A percentile compares a stretch with the other conserved stretches of the same genome.
phyloP scores from a whole-genome alignment of 2,113 vertebrate genomes.

The Tretioscincus oriximinensis region DNA sequence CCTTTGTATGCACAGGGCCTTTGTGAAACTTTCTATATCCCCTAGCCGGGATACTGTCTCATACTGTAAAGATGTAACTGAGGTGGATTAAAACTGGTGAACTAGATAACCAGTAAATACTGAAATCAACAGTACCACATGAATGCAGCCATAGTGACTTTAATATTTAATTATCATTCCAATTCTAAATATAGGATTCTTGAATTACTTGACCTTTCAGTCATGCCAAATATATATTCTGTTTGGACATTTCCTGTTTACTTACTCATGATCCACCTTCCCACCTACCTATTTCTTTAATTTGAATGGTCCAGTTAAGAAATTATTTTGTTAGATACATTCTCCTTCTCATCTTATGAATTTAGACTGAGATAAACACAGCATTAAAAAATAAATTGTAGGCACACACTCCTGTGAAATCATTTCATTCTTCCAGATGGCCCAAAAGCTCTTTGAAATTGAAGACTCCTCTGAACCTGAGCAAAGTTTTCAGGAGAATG shows the following conservation, averaged over 20 bases:
- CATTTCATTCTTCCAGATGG: conserved; percentile 24
- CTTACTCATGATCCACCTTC: neutral
- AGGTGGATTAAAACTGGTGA: neutral
- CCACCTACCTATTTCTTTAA: neutral
- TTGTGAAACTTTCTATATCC: too few species aligned
- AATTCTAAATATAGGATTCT: too few species aligned
- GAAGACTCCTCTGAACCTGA: conserved; percentile 28
- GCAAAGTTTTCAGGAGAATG: conserved; percentile 23
- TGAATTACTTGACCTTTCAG: neutral
- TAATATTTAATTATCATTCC: too few species aligned
- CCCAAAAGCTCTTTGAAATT: conserved; percentile 22
- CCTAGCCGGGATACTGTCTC: too few species aligned
- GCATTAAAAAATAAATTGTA: neutral
- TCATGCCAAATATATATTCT: neutral
- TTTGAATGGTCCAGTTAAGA: neutral
- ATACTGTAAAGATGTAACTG: too few species aligned
- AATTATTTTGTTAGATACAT: neutral
- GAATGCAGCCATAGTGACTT: too few species aligned
- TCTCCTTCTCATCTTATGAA: neutral
- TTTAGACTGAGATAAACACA: neutral
- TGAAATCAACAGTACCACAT: neutral
- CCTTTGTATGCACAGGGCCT: too few species aligned
- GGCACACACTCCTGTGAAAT: neutral
- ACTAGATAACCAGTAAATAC: neutral
- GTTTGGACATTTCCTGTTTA: neutral